These are phyloP conservation scores for Ectropis crepuscularia DNA, from an alignment of 2,888 invertebrate species.

Conservation along the genomic window DNA sequence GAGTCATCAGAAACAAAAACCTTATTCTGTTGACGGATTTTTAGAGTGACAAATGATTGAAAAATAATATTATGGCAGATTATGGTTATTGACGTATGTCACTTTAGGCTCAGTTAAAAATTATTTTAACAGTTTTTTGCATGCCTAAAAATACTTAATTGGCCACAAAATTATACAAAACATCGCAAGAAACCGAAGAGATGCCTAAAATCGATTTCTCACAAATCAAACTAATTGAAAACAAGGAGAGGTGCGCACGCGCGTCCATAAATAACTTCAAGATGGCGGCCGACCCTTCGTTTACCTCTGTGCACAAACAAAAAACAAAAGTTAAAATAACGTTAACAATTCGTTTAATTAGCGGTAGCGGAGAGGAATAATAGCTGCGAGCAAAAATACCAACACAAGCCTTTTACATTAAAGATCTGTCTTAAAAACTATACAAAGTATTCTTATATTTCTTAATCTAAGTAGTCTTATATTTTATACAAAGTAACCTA, in stretches of 20 bases:
- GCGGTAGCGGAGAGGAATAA: conserved; percentile 28
- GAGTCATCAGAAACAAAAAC: too few relatives aligned
- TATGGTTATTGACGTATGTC: too few relatives aligned
- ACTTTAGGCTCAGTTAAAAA: too few relatives aligned
- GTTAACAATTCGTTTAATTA: conserved; percentile 33
- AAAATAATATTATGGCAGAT: too few relatives aligned
- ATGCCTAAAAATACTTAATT: conserved; percentile 15
- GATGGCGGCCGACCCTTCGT: conserved; percentile 57
- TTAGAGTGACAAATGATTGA: too few relatives aligned
- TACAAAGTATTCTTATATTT: background rate
- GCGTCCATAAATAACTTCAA: conserved; percentile 59
- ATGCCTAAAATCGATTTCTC: conserved; percentile 61
- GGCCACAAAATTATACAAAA: conserved; percentile 5
- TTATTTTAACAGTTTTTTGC: too few relatives aligned
- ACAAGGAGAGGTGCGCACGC: conserved; percentile 55
- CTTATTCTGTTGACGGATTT: too few relatives aligned
- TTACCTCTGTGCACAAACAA: conserved; percentile 47
- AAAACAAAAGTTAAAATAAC: conserved; percentile 45
- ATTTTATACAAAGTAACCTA: too few relatives aligned
- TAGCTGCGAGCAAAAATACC: conserved; percentile 35
- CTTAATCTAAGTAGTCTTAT: too few relatives aligned
- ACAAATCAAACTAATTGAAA: conserved; percentile 69
- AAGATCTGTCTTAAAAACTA: too few relatives aligned
- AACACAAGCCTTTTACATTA: too few relatives aligned
- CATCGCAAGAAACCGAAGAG: conserved; percentile 27